Percentiles rank a stretch among this genome's conserved stretches.
These are phyloP conservation scores for Pteria penguin DNA, from an alignment of 2,888 invertebrate species.

Conservation along the genomic window DNA sequence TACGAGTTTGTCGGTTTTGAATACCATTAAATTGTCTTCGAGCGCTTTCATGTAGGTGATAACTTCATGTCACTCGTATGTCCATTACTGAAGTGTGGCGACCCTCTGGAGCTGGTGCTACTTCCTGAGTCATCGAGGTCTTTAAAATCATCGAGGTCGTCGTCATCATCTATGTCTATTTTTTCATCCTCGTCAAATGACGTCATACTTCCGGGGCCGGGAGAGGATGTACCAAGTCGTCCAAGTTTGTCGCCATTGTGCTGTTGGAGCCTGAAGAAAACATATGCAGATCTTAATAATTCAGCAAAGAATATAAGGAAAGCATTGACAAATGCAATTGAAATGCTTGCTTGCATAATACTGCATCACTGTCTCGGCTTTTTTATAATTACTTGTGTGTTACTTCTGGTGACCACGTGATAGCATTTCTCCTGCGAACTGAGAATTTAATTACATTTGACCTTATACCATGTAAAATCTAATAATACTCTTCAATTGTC, in stretches of 20 bases:
- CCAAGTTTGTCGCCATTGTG: slow-evolving; percentile 51
- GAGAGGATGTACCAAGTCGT: slow-evolving; percentile 55
- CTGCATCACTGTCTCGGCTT: no score
- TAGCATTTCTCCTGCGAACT: no score
- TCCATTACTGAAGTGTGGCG: slow-evolving; percentile 27
- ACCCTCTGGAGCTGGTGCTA: slow-evolving; percentile 32
- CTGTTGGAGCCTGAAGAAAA: slow-evolving; percentile 49
- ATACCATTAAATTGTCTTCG: no score
- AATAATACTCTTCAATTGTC: no score
- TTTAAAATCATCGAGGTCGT: slow-evolving; percentile 46
- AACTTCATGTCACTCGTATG: slow-evolving; percentile 18
- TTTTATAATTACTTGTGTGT: no score
- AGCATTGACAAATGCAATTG: no score
- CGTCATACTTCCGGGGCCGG: slow-evolving; percentile 33
- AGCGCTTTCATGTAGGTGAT: not conserved
- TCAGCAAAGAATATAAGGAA: no score
- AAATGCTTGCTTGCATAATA: no score
- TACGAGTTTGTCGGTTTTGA: no score
- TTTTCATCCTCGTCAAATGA: slow-evolving; percentile 61
- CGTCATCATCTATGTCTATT: slow-evolving; percentile 59
- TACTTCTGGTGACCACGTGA: no score
- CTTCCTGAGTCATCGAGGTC: slow-evolving; percentile 38
- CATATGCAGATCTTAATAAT: not conserved
- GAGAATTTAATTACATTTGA: no score
- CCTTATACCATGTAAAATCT: no score